Evolutionary conservation across 2,113 vertebrate species (phyloP).

Genomic region (Cercocebus atys): DNA sequence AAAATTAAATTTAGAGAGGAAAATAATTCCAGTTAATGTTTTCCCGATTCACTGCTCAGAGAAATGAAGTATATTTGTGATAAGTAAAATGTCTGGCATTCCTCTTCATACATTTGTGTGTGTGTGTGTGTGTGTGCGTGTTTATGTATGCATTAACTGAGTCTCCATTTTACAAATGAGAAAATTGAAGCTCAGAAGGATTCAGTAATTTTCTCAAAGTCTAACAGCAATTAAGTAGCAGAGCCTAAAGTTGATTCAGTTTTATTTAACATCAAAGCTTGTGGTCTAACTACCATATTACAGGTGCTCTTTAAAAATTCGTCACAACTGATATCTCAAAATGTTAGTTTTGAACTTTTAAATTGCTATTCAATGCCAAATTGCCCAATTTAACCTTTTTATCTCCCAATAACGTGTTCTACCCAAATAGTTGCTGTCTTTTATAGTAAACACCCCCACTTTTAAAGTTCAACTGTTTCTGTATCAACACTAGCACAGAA

Average conservation of each 20-base stretch:
- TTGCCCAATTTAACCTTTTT: not conserved
- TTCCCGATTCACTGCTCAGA: not conserved
- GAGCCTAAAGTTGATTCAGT: not conserved
- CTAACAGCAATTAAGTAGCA: not conserved
- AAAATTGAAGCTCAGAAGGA: not conserved
- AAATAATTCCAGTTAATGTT: not conserved
- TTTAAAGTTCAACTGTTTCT: not conserved
- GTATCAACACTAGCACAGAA: not conserved
- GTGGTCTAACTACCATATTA: accelerated
- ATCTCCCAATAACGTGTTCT: not conserved
- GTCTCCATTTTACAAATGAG: not conserved
- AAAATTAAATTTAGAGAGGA: not conserved
- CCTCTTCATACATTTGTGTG: not conserved
- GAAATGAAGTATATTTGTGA: not conserved
- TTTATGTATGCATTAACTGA: not conserved
- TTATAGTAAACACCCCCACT: not conserved
- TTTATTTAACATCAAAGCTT: not conserved
- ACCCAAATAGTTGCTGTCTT: not conserved
- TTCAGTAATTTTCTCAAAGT: not conserved
- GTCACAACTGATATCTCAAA: not conserved
- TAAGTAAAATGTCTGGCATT: not conserved
- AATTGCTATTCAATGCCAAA: not conserved
- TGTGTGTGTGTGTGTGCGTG: not conserved
- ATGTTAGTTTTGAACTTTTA: not conserved
- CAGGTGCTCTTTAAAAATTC: not conserved